A percentile compares a stretch with the other conserved stretches of the same genome.
These are phyloP conservation scores for Leptoteleia sp. DNA, from an alignment of 1,140 invertebrate genomes.

Conservation along the genomic window DNA sequence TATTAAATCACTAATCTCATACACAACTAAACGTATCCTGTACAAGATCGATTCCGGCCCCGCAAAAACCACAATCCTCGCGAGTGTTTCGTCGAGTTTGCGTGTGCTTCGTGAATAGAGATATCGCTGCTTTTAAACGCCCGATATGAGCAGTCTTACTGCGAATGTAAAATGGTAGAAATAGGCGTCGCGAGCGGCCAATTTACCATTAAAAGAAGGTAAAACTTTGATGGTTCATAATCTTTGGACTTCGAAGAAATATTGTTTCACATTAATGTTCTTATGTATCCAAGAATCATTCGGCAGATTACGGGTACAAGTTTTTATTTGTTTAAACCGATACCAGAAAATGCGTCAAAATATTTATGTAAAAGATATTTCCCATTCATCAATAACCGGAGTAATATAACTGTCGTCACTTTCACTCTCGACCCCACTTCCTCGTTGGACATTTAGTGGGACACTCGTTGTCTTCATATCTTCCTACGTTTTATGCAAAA, in stretches of 20 bases:
- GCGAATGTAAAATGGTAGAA: constrained; percentile 58
- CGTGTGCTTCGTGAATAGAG: constrained; percentile 74
- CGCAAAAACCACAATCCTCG: constrained; percentile 38
- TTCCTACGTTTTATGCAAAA: constrained; percentile 27
- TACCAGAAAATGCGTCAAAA: too few species aligned
- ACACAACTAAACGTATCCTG: constrained; percentile 24
- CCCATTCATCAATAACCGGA: constrained; percentile 13
- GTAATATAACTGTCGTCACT: constrained; percentile 9
- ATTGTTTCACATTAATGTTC: too few species aligned
- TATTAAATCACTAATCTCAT: constrained; percentile 4
- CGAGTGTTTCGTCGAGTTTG: constrained; percentile 52
- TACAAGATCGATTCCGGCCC: constrained; percentile 19
- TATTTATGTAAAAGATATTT: too few species aligned
- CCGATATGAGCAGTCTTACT: constrained; percentile 53
- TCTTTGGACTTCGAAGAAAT: too few species aligned
- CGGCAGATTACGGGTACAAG: too few species aligned
- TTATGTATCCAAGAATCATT: too few species aligned
- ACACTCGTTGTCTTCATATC: constrained; percentile 23
- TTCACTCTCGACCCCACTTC: constrained; percentile 7
- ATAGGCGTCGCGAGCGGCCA: constrained; percentile 54
- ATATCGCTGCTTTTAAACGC: constrained; percentile 63
- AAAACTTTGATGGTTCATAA: too few species aligned
- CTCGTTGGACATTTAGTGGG: constrained; percentile 7
- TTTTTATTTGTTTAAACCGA: too few species aligned
- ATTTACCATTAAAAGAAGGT: constrained; percentile 57